Conservation (phyloP, 2,797 vertebrate genomes). For the Girardinus metallicus region DNA sequence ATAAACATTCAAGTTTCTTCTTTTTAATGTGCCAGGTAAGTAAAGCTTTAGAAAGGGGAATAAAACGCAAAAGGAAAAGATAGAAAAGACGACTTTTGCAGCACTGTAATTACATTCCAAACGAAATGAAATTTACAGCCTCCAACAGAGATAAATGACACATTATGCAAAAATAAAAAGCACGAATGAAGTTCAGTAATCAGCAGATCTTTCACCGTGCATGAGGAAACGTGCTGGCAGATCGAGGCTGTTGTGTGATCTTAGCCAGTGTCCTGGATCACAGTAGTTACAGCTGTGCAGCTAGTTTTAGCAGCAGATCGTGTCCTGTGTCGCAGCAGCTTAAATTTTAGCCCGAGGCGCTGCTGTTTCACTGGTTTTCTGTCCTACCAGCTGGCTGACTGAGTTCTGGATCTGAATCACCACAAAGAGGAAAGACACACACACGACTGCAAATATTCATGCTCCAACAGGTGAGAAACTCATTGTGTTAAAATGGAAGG, state of each 20-base stretch:
- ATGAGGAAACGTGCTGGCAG: slow-evolving; percentile 14
- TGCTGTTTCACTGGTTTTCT: slow-evolving; percentile 42
- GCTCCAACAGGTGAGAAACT: slow-evolving; percentile 26
- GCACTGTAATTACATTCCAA: slow-evolving; percentile 26
- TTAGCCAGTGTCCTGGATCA: slow-evolving; percentile 23
- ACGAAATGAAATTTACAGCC: slow-evolving; percentile 31
- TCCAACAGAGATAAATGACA: slow-evolving; percentile 40
- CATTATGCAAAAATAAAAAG: slow-evolving; percentile 48
- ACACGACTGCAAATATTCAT: slow-evolving; percentile 35
- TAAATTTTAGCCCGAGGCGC: slow-evolving; percentile 51
- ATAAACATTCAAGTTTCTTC: slow-evolving; percentile 29
- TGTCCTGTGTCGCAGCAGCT: slow-evolving; percentile 44
- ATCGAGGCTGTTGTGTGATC: slow-evolving; percentile 8
- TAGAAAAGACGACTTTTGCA: slow-evolving; percentile 23
- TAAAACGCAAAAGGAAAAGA: slow-evolving; percentile 2
- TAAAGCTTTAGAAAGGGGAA: slow-evolving; percentile 13
- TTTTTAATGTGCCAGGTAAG: slow-evolving; percentile 36
- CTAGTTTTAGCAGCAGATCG: slow-evolving; percentile 46
- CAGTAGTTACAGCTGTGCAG: slow-evolving; percentile 29
- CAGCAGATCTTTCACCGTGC: slow-evolving; percentile 32
- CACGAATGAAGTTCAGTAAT: slow-evolving; percentile 34
- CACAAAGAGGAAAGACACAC: slow-evolving; percentile 25
- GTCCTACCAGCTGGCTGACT: slow-evolving; percentile 34
- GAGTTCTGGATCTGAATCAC: slow-evolving; percentile 38
- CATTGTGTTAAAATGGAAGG: slow-evolving; percentile 22